Percentiles rank a stretch among this genome's conserved stretches.
phyloP scores from a whole-genome alignment of 1,140 invertebrate genomes.

The Drosophila tsacasi region DNA sequence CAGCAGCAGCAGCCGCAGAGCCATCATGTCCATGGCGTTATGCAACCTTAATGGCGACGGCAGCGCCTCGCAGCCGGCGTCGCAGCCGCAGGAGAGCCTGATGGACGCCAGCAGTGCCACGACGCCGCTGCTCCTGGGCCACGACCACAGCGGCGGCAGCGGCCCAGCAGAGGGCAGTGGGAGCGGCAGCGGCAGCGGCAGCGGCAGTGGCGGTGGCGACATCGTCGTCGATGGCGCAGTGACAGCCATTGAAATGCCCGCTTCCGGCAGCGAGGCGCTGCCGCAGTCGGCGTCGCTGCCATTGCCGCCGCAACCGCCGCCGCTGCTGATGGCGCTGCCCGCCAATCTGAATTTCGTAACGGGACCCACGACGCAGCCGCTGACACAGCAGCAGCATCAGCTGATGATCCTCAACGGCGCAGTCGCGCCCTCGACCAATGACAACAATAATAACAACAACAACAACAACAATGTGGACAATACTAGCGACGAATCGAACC shows the following conservation, averaged over 20 bases:
- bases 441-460: conserved; percentile 85
- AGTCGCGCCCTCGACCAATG: conserved; percentile 82
- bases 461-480: conserved; percentile 90
- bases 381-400: conserved; percentile 18
- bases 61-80: conserved; percentile 38
- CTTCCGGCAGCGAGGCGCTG: conserved; percentile 8
- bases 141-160: conserved; percentile 41
- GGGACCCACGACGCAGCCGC: conserved; percentile 47
- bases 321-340: conserved; percentile 64
- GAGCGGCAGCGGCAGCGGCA: neutral
- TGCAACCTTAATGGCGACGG: conserved; percentile 71
- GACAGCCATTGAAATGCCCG: conserved; percentile 39
- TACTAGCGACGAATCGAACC: conserved; percentile 92
- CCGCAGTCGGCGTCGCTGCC: conserved; percentile 30
- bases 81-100: conserved; percentile 42
- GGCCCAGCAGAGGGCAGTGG: conserved; percentile 9
- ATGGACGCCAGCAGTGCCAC: conserved; percentile 57
- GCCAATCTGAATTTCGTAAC: conserved; percentile 64
- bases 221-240: conserved; percentile 15
- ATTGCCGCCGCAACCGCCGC: conserved; percentile 21
- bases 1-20: conserved; percentile 5
- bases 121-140: conserved; percentile 67
- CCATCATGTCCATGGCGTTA: conserved; percentile 70
- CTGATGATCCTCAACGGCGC: conserved; percentile 29
- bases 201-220: conserved; percentile 9